Base-by-base conservation (phyloP, 2,113 vertebrate species). In the Cephalopterus ornatus region DNA sequence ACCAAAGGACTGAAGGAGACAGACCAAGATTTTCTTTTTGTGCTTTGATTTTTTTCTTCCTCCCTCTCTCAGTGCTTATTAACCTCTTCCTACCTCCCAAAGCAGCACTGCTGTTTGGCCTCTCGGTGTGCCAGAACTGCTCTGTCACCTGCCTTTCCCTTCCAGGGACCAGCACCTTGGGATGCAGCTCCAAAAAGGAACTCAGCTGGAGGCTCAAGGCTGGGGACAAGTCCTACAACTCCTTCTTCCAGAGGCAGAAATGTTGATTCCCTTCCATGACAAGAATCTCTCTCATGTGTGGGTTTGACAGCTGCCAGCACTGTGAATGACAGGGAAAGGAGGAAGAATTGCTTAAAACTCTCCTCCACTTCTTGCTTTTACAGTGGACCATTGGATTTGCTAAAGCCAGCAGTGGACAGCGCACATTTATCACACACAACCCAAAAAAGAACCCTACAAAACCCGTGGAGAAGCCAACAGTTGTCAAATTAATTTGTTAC, bases 351-450 rank as follows among this genome's bases (percentile, higher is more conserved):
- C 19, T 46, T 26, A 30, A 27, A 53, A 50, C 6, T 2, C 50
- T 62, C 28, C 58, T 74, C 21, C 16, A 3, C 18, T 37, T n/a
- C 39, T 71, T 53, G 12, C 3, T 86, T n/a, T 42, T 9, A 1
- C 4, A 21, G 6, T 7, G 0, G 1, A 5, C 13, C 22, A 5
- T 3, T 49, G 23, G 6, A 16, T 17, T 37, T 2, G 11, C 23
- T 78, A 41, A 7, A 83, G 21, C 14, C 2, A 8, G 30, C 27
- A 35, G 46, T 2, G 11, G 39, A 53, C 70, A 70, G 62, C 39
- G 44, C 23, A 23, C 6, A 13, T 27, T 75, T 28, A 41, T 28
- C 61, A 19, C 19, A 39, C 28, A 8, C 19, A 47, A 19, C 67
- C 7, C 11, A 14, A 35, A 44, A 11, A 56, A 23, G 1, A 68